Evolutionary conservation across 1,140 invertebrate genomes (phyloP).

Genomic region (Pseudachorutes palmiensis): DNA sequence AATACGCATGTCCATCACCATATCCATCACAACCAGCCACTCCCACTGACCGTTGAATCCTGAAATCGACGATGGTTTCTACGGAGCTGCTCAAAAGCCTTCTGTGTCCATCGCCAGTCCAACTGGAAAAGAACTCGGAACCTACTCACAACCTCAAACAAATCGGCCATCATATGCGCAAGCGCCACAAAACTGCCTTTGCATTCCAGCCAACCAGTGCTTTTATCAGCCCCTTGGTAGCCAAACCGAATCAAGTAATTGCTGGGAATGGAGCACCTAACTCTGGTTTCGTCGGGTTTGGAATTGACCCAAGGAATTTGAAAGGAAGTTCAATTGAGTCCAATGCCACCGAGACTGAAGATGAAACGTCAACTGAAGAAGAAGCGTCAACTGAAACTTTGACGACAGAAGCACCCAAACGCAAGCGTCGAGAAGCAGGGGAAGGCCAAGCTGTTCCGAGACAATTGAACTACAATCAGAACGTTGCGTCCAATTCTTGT

Average conservation of each 20-base stretch:
- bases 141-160: conserved; percentile 9
- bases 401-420: too few species aligned
- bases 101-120: conserved; percentile 14
- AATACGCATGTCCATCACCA: conserved; percentile 16
- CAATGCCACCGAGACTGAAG: conserved; percentile 28
- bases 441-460: conserved; percentile 9
- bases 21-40: conserved; percentile 11
- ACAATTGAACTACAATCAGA: conserved; percentile 2
- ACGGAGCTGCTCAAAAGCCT: conserved; percentile 14
- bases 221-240: neutral
- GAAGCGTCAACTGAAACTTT: too few species aligned
- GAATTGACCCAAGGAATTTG: conserved; percentile 36
- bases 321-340: conserved; percentile 14
- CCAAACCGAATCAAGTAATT: conserved; percentile 11
- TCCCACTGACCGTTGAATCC: neutral
- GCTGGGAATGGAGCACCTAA: conserved; percentile 24
- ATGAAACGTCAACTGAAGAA: neutral
- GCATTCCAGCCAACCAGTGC: conserved; percentile 30
- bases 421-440: conserved; percentile 8
- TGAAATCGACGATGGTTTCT: conserved; percentile 9
- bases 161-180: neutral
- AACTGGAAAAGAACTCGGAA: conserved; percentile 21
- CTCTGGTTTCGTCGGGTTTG: conserved; percentile 33
- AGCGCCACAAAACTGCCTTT: conserved; percentile 24
- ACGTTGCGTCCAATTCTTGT: conserved; percentile 1